Evolutionary conservation across 2,113 vertebrate species (phyloP), one percentile per base, ranked within the genome.

Genomic region (Pygoscelis antarcticus): DNA sequence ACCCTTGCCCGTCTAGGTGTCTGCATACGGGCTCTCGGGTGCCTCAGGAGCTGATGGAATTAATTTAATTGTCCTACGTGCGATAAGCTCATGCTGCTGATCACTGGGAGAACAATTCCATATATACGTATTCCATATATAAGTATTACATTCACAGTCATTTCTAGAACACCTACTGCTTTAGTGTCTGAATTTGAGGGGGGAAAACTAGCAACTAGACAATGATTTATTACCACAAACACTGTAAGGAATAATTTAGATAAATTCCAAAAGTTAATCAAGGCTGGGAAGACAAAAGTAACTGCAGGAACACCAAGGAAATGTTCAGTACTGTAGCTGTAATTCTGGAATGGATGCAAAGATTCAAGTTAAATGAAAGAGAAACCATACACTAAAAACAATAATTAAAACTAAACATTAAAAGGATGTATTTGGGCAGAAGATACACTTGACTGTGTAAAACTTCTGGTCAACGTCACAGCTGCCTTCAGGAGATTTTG

Each of bases 91-190:
- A 0, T 57, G 79, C 40, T 76, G 69, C 57, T 38, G 29, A 47
- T 57, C 47, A 11, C 34, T 23, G 10, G 54, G 30, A 76, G 47
- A 58, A 72, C 38, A 42, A 49, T 47, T 83, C 86, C n/a, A 7
- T 29, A 13, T 12, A 38, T 13, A 49, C 0, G 0, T 27, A 82
- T 26, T 26, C 2, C 1, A 55, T 40, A 42, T 61, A 27, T 47
- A 47, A 19, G 20, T 9, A 36, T 22, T 52, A 13, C 9, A 7
- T 26, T 70, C 79, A 38, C 64, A 26, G 40, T 20, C 13, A 27
- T 57, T 90, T 95, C 71, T 52, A 54, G 29, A 89, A 77, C 42
- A 69, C 40, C 75, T 65, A 3, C 61, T 84, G 83, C 65, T 85
- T 84, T 61, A 52, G 34, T 40, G 20, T 16, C 46, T 79, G 55